Base-by-base conservation (phyloP, 2,888 invertebrate species). In the Hoplodrina blanda region DNA sequence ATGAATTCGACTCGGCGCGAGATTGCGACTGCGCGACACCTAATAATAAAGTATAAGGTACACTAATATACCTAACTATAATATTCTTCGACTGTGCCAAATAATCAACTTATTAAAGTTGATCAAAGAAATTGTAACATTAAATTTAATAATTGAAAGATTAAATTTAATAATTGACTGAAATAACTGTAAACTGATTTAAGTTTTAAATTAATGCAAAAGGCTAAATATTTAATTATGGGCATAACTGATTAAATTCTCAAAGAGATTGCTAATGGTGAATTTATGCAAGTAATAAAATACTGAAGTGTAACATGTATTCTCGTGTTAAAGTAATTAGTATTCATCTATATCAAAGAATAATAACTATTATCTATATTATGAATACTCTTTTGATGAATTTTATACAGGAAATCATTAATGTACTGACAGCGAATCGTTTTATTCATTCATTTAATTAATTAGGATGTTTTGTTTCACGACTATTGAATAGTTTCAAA, bases 1-100 rank as follows among this genome's bases (percentile, higher is more conserved):
- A 53, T 37, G 52, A 20, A 20, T 25, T 63, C 78, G 62, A 64
- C 60, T 68, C 62, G 66, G 76, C 46, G 57, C 46, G 15, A 67
- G 60, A 13, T 61, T 15, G 3, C 69, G 62, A 70, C 46, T 50
- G 4, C 11, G n/a, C 50, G 19, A 11, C 19, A 19, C 8, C 19
- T 50, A n/a, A 19, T 44, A 44, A 44, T 44, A 17, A 49, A 17
- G 17, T 49, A 49, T 2, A 19, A 50, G n/a, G 8, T 50, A 41
- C 37, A 37, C 1, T 49, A 49, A 7, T 49, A 46, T 17, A 15
- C n/a, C 17, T 17, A 7, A 49, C n/a, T 49, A n/a, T 10, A 67
- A 55, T 25, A 10, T 17, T 69, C 4, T 46, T 25, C 20, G 15
- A 55, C 20, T 46, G 20, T 13, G 44, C 19, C 17, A 46, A 46